Evolutionary conservation across 2,797 vertebrate genomes (phyloP), one percentile per base, ranked within the genome.

Genomic region (Sebastes oblongus): DNA sequence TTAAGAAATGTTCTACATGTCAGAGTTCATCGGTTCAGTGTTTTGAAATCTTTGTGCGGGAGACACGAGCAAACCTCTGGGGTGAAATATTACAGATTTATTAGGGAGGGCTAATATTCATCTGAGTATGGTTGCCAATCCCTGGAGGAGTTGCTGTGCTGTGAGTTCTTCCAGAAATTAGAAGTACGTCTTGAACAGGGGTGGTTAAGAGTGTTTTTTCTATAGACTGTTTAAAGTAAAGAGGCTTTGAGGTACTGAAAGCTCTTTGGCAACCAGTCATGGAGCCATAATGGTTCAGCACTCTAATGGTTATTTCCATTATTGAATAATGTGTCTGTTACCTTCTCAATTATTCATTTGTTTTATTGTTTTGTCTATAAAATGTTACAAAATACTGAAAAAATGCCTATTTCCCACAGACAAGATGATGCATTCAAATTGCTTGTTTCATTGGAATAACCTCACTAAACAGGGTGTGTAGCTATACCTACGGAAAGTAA

Each of bases 21-120:
- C n/a, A 52, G 34, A 72, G 34, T n/a, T 4, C 62, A 64, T 5
- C 10, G 24, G 14, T 55, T 77, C 50, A 34, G 54, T 8, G 32
- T 71, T 66, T 68, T 9, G 6, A 68, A 66, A 62, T 18, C 66
- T 72, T 22, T 67, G 68, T 72, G 39, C 24, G 55, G 75, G 46
- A 72, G 52, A 78, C 27, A 30, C 4, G 8, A 39, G 62, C n/a
- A 80, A 79, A 82, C 78, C 70, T 83, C 46, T 34, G 50, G 75
- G 34, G 32, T 77, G 83, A 80, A 83, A 75, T 58, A 72, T 74
- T 58, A 69, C 64, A 80, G 69, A 73, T 80, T 79, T 73, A 79
- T 75, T 50, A 81, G 54, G 24, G 66, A 72, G 50, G 32, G 54
- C 25, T 81, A 60, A 73, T 75, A 69, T 84, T 83, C 55, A 68